Evolutionary conservation across 2,888 invertebrate genomes (phyloP), one percentile per base, ranked within the genome.

Genomic region (Ennomos erosarius): DNA sequence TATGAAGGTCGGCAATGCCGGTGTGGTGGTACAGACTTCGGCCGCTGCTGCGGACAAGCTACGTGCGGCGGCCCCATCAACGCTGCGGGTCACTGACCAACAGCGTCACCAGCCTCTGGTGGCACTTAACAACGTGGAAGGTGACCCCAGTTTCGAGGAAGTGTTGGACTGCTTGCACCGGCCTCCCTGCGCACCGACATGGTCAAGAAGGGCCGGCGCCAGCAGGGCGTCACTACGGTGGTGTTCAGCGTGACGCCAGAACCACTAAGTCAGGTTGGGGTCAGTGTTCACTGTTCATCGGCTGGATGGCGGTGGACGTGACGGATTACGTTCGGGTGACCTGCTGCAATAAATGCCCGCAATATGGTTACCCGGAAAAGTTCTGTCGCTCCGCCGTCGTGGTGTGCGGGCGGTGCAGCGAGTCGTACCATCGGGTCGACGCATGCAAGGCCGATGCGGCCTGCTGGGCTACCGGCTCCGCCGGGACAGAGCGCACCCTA

Each of bases 351-450:
- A 73, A 65, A 8, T 80, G 81, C 45, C 80, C 81, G 13, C 64
- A 64, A 0, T 78, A 76, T 26, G 79, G 78, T 0, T 75, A 80
- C 65, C 75, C 75, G 0, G 76, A 71, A 3, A 70, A 71, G 2
- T 67, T 62, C 34, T 78, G 75, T 40, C 10, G 65, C 1, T 55
- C 69, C 0, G 37, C 35, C 1, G 39, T 38, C 0, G 16, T 10
- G 1, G 57, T 48, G 0, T 77, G 77, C 12, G 69, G 69, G 0
- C 60, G 54, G 0, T 76, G 76, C 10, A 73, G 76, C 0, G 68
- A 58, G 0, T 9, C 35, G 0, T 75, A 75, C 0, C 76, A 76
- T 40, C 34, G 46, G 0, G 3, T 13, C 0, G 38, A 12, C 0
- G 62, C 53, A 0, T 78, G 76, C 54, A 40, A 46, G 38, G 9